Percentiles rank a stretch among this genome's conserved stretches.
phyloP scores from a whole-genome alignment of 2,888 invertebrate species.

The Athrips mouffetella region DNA sequence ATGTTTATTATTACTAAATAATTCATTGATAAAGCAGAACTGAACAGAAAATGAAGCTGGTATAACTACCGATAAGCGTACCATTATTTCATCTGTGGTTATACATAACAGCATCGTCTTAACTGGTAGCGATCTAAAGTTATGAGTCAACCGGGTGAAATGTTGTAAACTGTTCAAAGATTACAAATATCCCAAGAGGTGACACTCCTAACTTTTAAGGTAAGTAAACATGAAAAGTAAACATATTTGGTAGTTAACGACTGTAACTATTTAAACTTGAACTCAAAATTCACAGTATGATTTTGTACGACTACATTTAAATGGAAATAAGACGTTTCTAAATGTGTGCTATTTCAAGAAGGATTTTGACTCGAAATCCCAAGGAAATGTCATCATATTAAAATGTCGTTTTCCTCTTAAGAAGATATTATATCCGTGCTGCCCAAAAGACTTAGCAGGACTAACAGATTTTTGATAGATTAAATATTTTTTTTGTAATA shows the following conservation, averaged over 20 bases:
- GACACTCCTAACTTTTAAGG: not conserved
- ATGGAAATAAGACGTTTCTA: not conserved
- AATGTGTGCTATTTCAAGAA: constrained; percentile 1
- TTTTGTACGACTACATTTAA: not conserved
- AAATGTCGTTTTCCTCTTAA: too few relatives aligned
- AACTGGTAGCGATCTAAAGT: constrained; percentile 60
- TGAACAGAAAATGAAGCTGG: too few relatives aligned
- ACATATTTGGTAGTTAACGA: too few relatives aligned
- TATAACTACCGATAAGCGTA: not conserved
- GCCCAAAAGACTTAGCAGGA: too few relatives aligned
- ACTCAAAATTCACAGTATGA: not conserved
- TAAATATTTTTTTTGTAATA: too few relatives aligned
- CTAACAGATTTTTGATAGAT: too few relatives aligned
- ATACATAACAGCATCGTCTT: constrained; percentile 50
- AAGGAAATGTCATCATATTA: constrained; percentile 3
- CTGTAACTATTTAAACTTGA: too few relatives aligned
- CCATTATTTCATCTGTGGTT: too few relatives aligned
- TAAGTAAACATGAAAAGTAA: too few relatives aligned
- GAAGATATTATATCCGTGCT: too few relatives aligned
- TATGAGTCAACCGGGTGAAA: constrained; percentile 73
- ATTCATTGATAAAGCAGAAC: too few relatives aligned
- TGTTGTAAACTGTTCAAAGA: constrained; percentile 2
- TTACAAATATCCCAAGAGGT: not conserved
- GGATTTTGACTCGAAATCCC: not conserved
- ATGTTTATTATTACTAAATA: too few relatives aligned